These are phyloP conservation scores for Ciconia maguari DNA, from an alignment of 2,113 vertebrate species.

Conservation along the genomic window DNA sequence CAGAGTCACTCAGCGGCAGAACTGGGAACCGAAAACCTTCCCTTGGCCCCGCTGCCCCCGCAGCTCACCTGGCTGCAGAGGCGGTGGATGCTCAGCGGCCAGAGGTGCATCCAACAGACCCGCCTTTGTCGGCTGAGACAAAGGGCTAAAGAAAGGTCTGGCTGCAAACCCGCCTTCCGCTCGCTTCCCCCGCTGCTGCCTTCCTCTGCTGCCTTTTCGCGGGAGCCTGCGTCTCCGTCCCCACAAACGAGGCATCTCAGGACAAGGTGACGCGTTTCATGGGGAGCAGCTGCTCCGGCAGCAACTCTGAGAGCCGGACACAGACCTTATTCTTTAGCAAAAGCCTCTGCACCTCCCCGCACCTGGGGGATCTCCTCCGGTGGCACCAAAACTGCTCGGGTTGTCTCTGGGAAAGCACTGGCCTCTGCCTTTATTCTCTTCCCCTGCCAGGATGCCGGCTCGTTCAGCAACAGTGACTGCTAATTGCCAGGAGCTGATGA, in stretches of 20 bases:
- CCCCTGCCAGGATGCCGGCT: not conserved
- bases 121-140: constrained; percentile 54
- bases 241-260: not conserved
- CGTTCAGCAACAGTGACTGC: not conserved
- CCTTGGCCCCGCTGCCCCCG: not conserved
- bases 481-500: constrained; percentile 38
- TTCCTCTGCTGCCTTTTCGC: not conserved
- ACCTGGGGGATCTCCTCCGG: not conserved
- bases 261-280: not conserved
- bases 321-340: not conserved
- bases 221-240: not conserved
- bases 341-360: not conserved
- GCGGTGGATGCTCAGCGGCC: not conserved
- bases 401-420: not conserved
- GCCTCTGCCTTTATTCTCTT: not conserved
- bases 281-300: not conserved
- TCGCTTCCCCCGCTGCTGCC: not conserved
- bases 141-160: constrained; percentile 53
- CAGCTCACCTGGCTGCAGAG: constrained; percentile 43
- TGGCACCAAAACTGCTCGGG: not conserved
- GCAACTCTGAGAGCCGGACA: not conserved
- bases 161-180: not conserved
- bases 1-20: not conserved
- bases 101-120: constrained; percentile 49
- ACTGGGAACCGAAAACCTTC: not conserved